phyloP scores from a whole-genome alignment of 2,888 invertebrate species.

The Agrilus cyanescens region DNA sequence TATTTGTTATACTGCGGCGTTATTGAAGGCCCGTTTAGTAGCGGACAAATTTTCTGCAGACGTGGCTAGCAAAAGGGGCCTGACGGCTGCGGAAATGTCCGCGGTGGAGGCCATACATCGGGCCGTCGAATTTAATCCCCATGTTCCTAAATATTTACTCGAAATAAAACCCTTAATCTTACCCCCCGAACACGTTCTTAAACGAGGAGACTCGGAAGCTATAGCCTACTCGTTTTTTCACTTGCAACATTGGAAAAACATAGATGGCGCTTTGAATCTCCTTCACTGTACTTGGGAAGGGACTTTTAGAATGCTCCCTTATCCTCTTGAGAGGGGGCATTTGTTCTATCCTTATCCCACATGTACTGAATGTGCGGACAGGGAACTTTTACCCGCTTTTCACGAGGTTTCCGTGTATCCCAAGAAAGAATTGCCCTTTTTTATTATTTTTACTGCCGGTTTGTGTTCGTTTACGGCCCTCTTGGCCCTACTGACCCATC shows the following conservation, averaged over 20 bases:
- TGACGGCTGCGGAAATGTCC: slow-evolving; percentile 78
- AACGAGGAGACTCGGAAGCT: slow-evolving; percentile 93
- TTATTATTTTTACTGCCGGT: slow-evolving; percentile 84
- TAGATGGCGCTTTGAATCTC: slow-evolving; percentile 87
- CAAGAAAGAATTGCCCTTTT: slow-evolving; percentile 84
- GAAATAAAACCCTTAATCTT: slow-evolving; percentile 91
- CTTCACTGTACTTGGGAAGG: slow-evolving; percentile 91
- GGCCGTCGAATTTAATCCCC: slow-evolving; percentile 96
- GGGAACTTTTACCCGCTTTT: slow-evolving; percentile 78
- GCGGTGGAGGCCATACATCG: slow-evolving; percentile 91
- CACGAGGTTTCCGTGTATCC: slow-evolving; percentile 90
- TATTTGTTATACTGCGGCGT: slow-evolving; percentile 88
- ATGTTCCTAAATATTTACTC: slow-evolving; percentile 91
- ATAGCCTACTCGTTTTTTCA: slow-evolving; percentile 95
- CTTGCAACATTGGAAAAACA: slow-evolving; percentile 89
- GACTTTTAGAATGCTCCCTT: slow-evolving; percentile 82
- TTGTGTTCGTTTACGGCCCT: slow-evolving; percentile 86
- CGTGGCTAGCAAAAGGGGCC: slow-evolving; percentile 69
- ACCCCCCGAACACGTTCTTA: slow-evolving; percentile 94
- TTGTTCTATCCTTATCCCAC: slow-evolving; percentile 86
- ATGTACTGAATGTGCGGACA: slow-evolving; percentile 85
- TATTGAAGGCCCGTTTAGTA: slow-evolving; percentile 84
- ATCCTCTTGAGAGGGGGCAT: slow-evolving; percentile 80
- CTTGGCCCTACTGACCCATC: slow-evolving; percentile 76
- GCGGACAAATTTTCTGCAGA: slow-evolving; percentile 83